Evolutionary conservation across 2,113 vertebrate species (phyloP), one percentile per base, ranked within the genome.

Genomic region (Jacana jacana): DNA sequence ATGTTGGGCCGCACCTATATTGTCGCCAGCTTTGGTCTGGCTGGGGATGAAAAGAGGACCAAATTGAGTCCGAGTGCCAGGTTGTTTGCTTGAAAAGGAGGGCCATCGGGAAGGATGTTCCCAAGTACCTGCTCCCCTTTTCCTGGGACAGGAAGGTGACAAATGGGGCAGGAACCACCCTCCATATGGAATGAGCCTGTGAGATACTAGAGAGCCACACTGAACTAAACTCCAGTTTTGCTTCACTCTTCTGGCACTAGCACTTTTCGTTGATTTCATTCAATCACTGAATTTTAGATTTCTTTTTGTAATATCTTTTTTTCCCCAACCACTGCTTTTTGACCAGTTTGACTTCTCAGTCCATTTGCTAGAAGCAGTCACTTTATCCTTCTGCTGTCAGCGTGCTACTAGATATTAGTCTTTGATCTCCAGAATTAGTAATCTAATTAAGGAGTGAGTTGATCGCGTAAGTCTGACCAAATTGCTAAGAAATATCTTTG

Each of bases 71-170:
- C 0, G 1, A 25, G 37, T 23, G 28, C 31, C 39, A 51, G n/a
- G 14, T 18, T 40, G 28, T 33, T 33, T 19, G 40, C 19, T 51
- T 0, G 1, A 46, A 52, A 39, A 48, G 42, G 24, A 19, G 28
- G 35, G 44, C 23, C 52, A 30, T 1, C 35, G 30, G 23, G 19
- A 51, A 19, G 55, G 51, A 10, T 84, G n/a, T 13, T 81, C 35
- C 28, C 6, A 4, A 20, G 15, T 6, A 11, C 9, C 58, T 0
- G 0, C 24, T 79, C 16, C 4, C 2, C 37, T 37, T 58, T 75
- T 58, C 19, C 61, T 33, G 5, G 19, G 33, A 54, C 42, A 20
- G 31, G 16, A 66, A 57, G 11, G 44, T 61, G 70, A 33, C 24
- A 77, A 24, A 35, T 0, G 1, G 44, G 7, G 13, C 16, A 35